These are phyloP conservation scores for Punctoribates punctum DNA, from an alignment of 2,888 invertebrate species.

Conservation along the genomic window DNA sequence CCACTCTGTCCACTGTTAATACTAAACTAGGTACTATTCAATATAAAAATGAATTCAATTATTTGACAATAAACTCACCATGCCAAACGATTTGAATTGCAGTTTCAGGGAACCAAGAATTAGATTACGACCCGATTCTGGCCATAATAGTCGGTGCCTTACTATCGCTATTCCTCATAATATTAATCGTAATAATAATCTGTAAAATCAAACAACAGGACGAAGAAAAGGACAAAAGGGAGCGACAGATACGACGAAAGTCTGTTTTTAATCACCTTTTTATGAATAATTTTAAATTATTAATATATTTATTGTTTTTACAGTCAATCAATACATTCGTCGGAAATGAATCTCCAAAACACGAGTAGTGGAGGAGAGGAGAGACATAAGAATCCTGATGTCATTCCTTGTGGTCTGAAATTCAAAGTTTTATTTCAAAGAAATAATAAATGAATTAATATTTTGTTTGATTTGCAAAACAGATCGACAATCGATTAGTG, in stretches of 20 bases:
- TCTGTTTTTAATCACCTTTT: not conserved
- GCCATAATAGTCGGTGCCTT: constrained; percentile 36
- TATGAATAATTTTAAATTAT: no score
- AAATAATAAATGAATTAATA: not conserved
- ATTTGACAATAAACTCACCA: not conserved
- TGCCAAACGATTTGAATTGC: not conserved
- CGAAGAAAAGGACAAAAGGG: constrained; percentile 32
- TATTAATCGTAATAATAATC: constrained; percentile 34
- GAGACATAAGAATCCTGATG: not conserved
- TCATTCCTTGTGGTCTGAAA: constrained; percentile 14
- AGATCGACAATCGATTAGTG: constrained; percentile 24
- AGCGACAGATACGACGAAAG: constrained; percentile 38
- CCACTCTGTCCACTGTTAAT: constrained; percentile 37
- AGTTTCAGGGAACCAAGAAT: constrained; percentile 41
- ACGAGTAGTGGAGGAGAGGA: not conserved
- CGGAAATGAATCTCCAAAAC: not conserved
- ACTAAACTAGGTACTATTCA: constrained; percentile 36
- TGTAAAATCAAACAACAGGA: constrained; percentile 42
- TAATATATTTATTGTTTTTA: no score
- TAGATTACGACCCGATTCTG: constrained; percentile 39
- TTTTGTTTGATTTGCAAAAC: not conserved
- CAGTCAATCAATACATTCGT: not conserved
- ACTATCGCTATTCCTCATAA: constrained; percentile 22
- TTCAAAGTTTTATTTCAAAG: not conserved
- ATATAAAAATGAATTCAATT: not conserved